These are phyloP conservation scores for Xylocampa areola DNA, from an alignment of 2,888 invertebrate genomes.

Conservation along the genomic window DNA sequence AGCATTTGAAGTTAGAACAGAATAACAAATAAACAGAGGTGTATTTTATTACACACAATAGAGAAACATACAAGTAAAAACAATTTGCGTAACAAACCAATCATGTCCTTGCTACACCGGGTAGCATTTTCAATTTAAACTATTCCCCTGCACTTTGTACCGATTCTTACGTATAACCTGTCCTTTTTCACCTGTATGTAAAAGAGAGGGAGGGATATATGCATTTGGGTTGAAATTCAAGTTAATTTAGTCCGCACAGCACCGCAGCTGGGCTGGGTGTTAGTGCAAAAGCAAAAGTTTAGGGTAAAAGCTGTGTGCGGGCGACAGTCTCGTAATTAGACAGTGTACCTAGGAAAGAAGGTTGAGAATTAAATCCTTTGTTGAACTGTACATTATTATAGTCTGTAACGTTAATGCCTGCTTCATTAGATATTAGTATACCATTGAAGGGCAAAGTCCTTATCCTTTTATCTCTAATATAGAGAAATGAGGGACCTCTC, in stretches of 20 bases:
- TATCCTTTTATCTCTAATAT: too few relatives aligned
- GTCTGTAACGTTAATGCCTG: conserved; percentile 24
- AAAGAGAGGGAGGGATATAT: conserved; percentile 39
- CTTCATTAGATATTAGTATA: conserved; percentile 15
- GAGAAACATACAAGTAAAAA: conserved; percentile 50
- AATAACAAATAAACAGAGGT: conserved; percentile 5
- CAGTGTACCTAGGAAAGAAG: conserved; percentile 55
- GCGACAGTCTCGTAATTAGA: conserved; percentile 67
- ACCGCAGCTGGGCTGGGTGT: conserved; percentile 49
- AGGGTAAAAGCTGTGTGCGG: conserved; percentile 61
- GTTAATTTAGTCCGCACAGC: conserved; percentile 56
- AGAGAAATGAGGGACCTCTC: too few relatives aligned
- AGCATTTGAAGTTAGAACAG: not conserved
- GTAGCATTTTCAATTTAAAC: conserved; percentile 65
- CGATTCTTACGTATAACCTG: conserved; percentile 38
- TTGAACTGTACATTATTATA: conserved; percentile 53
- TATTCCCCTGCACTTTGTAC: conserved; percentile 44
- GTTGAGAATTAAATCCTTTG: conserved; percentile 63
- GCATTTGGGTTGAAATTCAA: conserved; percentile 51
- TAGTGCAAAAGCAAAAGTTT: conserved; percentile 67
- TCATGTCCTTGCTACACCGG: conserved; percentile 58
- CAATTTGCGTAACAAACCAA: conserved; percentile 67
- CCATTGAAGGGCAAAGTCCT: too few relatives aligned
- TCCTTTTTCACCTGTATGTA: conserved; percentile 40
- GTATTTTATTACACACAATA: conserved; percentile 26